Conservation (phyloP, 2,888 invertebrate species). For the Sicus ferrugineus region DNA sequence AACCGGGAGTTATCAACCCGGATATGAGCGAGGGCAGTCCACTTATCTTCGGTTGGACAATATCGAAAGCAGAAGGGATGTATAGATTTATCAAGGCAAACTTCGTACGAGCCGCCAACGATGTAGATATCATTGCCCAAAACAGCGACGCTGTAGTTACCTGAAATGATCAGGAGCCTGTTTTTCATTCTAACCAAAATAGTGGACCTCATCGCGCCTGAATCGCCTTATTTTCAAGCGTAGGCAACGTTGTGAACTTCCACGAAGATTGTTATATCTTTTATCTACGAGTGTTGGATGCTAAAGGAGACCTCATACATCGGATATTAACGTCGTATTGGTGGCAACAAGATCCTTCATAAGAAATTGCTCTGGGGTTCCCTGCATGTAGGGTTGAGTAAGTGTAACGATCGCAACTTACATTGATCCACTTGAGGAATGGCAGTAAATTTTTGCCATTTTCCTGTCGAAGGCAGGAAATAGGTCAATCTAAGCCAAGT, state of each 20-base stretch:
- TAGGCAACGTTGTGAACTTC: no score
- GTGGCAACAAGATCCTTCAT: no score
- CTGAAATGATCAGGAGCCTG: constrained; percentile 45
- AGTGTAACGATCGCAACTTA: no score
- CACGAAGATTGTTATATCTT: no score
- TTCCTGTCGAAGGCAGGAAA: constrained; percentile 68
- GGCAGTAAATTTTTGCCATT: constrained; percentile 72
- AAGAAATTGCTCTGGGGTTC: no score
- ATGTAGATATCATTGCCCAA: constrained; percentile 74
- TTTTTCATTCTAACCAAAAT: no score
- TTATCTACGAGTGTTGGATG: no score
- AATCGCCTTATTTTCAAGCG: no score
- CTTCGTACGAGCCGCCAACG: constrained; percentile 77
- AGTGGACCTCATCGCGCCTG: no score
- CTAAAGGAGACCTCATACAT: no score
- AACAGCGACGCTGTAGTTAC: constrained; percentile 75
- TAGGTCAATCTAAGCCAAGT: constrained; percentile 73
- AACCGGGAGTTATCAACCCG: constrained; percentile 73
- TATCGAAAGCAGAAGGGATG: constrained; percentile 78
- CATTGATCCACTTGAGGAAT: constrained; percentile 79
- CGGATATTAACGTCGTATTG: no score
- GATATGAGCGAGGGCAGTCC: constrained; percentile 75
- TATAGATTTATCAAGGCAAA: constrained; percentile 71
- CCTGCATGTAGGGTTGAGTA: no score
- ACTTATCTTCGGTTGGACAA: constrained; percentile 70